A percentile compares a stretch with the other conserved stretches of the same genome.
Conservation (phyloP, 2,888 invertebrate genomes). For the Drosophila robusta region DNA sequence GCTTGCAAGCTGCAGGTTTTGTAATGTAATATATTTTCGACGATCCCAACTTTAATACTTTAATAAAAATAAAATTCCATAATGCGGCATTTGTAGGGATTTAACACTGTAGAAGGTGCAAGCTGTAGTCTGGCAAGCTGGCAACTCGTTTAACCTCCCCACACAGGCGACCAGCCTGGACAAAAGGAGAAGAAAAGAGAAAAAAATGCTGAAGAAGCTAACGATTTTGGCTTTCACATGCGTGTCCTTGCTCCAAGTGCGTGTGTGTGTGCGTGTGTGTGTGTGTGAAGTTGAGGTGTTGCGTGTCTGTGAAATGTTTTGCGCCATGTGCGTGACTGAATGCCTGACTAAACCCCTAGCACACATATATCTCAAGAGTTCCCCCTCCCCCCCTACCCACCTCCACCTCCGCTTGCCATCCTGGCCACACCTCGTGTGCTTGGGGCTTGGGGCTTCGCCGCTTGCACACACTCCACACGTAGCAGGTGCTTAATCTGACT, state of each 20-base stretch:
- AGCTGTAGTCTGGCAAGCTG: constrained; percentile 4
- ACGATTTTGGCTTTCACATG: constrained; percentile 30
- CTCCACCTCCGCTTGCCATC: too few relatives aligned
- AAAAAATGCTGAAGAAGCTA: constrained; percentile 30
- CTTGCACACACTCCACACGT: constrained; percentile 49
- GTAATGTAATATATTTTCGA: too few relatives aligned
- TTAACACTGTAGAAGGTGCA: constrained; percentile 10
- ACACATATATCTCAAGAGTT: constrained; percentile 15
- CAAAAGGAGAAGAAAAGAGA: constrained; percentile 7
- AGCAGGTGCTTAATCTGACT: constrained; percentile 55
- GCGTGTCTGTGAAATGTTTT: constrained; percentile 74
- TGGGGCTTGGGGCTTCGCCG: constrained; percentile 1
- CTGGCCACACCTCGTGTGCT: background rate
- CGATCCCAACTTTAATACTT: too few relatives aligned
- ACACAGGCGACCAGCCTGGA: constrained; percentile 1
- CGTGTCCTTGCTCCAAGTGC: constrained; percentile 23
- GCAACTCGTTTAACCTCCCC: background rate
- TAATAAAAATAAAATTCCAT: too few relatives aligned
- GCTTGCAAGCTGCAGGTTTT: too few relatives aligned
- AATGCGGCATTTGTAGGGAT: background rate
- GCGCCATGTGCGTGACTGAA: constrained; percentile 72
- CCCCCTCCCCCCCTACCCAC: too few relatives aligned
- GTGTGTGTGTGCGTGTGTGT: constrained; percentile 9
- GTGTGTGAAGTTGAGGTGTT: constrained; percentile 57
- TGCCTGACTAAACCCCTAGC: constrained; percentile 39